Base-by-base conservation (phyloP, 2,888 invertebrate species). In the Drosophila kuntzei region DNA sequence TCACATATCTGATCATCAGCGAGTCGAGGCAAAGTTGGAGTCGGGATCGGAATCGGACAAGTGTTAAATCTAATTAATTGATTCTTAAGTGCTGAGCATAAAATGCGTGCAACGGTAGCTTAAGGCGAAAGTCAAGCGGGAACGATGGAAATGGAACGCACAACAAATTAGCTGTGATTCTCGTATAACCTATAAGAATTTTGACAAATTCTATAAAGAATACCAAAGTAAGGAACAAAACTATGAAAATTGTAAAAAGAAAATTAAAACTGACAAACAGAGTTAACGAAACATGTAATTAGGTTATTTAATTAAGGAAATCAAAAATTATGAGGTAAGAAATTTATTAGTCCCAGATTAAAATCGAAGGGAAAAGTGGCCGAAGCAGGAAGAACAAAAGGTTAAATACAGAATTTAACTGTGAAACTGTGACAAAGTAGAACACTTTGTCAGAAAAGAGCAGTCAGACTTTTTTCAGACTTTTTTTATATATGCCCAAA, bases 41-140 rank as follows among this genome's bases (percentile, higher is more conserved):
- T 25, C 6, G 9, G 12, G 25, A 3, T 7, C 29, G 25, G 36
- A 9, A 11, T 50, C 34, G 22, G 50, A 12, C 27, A 32, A 27
- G 37, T 37, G 36, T 59, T 41, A 22, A 54, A 54, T 4, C 37
- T 72, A 68, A 76, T 75, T 75, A 61, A 75, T 67, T 63, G 76
- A 6, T 3, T 68, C 68, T 76, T 68, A 75, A 76, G 41, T 50
- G 76, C 39, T 2, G 34, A 8, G 34, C 22, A 55, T 14, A 14
- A 32, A n/a, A 18, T 8, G 37, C 43, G 43, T 34, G 43, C 43
- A n/a, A n/a, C 43, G 36, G 39, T 32, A 54, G 32, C 41, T 16
- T 8, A 6, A 32, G 32, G 29, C 9, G 6, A 51, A 9, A 32
- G 14, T 12, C 14, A 4, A 37, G 34, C 7, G 44, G 58, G 46